phyloP scores from a whole-genome alignment of 2,113 vertebrate species.

The Oncorhynchus kisutch region DNA sequence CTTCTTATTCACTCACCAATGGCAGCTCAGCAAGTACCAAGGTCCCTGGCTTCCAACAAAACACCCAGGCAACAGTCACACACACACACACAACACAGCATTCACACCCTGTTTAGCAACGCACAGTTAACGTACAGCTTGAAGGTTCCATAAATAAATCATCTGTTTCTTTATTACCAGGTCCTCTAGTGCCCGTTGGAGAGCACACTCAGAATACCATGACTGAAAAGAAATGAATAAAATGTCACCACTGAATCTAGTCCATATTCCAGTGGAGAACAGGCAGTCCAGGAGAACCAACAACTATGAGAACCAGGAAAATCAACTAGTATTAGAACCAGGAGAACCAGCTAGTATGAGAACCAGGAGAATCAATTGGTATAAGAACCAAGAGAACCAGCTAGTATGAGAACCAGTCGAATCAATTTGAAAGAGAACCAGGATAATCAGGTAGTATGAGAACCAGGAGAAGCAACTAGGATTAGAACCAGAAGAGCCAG shows the following conservation, averaged over 20 bases:
- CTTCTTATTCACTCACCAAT: background rate
- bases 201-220: background rate
- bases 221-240: background rate
- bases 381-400: no score
- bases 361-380: no score
- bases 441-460: no score
- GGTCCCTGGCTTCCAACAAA: background rate
- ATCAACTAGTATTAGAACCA: no score
- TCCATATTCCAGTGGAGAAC: no score
- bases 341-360: no score
- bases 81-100: background rate
- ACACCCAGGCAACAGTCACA: background rate
- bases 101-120: constrained; percentile 4
- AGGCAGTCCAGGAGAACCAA: no score
- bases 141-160: constrained; percentile 11
- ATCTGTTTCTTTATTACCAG: constrained; percentile 19
- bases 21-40: background rate
- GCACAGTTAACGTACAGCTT: background rate
- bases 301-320: no score
- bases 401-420: no score
- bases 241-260: background rate
- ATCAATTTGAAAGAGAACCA: no score
- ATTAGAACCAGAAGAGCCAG: no score
- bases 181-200: background rate
- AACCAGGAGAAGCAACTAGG: no score